Evolutionary conservation across 2,888 invertebrate species (phyloP).

Genomic region (Hylaea fasciaria): DNA sequence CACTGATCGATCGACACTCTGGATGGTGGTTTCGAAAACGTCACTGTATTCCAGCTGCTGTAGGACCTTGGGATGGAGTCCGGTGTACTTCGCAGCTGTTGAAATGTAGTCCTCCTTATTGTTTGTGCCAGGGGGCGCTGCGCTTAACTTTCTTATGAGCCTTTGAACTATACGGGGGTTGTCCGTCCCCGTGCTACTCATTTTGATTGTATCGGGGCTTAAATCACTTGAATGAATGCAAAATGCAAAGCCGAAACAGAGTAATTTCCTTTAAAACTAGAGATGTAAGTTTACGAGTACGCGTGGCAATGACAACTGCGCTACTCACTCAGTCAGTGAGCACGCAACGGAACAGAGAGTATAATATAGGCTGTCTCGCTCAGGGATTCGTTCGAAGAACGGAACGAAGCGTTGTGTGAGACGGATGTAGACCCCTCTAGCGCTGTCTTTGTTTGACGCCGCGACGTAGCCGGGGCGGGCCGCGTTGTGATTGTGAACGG

Average conservation of each 20-base stretch:
- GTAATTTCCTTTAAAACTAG: background rate
- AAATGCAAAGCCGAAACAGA: too few relatives aligned
- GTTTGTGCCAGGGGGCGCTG: background rate
- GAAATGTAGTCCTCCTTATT: constrained; percentile 6
- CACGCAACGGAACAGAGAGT: too few relatives aligned
- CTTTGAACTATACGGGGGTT: constrained; percentile 13
- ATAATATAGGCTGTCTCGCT: too few relatives aligned
- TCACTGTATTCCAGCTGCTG: background rate
- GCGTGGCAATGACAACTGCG: constrained; percentile 18
- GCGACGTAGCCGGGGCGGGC: constrained; percentile 18
- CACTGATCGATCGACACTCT: constrained; percentile 42
- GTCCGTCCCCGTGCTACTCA: background rate
- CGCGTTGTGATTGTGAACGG: background rate
- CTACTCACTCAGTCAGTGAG: too few relatives aligned
- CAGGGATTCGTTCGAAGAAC: background rate
- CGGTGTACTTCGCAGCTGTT: constrained; percentile 31
- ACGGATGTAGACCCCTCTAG: background rate
- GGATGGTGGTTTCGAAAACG: constrained; percentile 7
- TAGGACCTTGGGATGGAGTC: constrained; percentile 34
- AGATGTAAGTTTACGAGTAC: too few relatives aligned
- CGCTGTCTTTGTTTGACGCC: constrained; percentile 14
- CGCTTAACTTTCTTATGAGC: constrained; percentile 15
- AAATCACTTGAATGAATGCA: too few relatives aligned
- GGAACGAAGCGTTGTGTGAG: background rate
- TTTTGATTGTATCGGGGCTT: background rate